phyloP scores from a whole-genome alignment of 2,888 invertebrate species.

The Leptopterna dolabrata region DNA sequence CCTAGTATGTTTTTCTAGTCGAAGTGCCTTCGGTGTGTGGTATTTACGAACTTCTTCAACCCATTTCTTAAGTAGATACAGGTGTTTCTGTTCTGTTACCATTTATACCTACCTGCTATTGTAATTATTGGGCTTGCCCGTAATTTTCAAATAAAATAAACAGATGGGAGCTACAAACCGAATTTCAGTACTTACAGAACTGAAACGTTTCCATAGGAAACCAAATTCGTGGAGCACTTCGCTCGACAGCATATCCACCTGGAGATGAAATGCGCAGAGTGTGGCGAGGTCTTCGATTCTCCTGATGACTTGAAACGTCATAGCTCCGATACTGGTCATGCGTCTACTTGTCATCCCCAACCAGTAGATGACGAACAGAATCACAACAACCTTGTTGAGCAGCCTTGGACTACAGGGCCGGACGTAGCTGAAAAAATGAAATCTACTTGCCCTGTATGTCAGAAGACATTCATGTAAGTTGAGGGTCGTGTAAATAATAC shows the following conservation, averaged over 20 bases:
- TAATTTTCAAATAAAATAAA: too few species aligned
- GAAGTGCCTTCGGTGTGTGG: too few species aligned
- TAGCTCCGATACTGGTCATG: not conserved
- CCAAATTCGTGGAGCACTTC: constrained; percentile 36
- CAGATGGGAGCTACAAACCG: too few species aligned
- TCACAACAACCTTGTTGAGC: not conserved
- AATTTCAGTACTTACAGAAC: too few species aligned
- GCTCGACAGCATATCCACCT: not conserved
- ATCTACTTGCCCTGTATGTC: constrained; percentile 5
- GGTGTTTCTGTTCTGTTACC: too few species aligned
- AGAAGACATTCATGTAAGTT: constrained; percentile 27
- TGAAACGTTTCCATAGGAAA: not conserved
- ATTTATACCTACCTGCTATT: too few species aligned
- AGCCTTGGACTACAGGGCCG: not conserved
- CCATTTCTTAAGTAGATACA: too few species aligned
- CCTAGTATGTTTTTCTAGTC: too few species aligned
- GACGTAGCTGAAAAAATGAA: not conserved
- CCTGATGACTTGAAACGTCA: constrained; percentile 8
- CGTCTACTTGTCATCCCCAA: not conserved
- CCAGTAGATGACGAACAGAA: not conserved
- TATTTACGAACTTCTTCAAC: too few species aligned
- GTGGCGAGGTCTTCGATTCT: not conserved
- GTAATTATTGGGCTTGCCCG: too few species aligned
- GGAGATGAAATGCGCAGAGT: not conserved
- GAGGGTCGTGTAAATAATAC: not conserved